Percentiles rank a stretch among this genome's conserved stretches.
These are phyloP conservation scores for Typhlichthys subterraneus DNA, from an alignment of 2,797 vertebrate species.

Conservation along the genomic window DNA sequence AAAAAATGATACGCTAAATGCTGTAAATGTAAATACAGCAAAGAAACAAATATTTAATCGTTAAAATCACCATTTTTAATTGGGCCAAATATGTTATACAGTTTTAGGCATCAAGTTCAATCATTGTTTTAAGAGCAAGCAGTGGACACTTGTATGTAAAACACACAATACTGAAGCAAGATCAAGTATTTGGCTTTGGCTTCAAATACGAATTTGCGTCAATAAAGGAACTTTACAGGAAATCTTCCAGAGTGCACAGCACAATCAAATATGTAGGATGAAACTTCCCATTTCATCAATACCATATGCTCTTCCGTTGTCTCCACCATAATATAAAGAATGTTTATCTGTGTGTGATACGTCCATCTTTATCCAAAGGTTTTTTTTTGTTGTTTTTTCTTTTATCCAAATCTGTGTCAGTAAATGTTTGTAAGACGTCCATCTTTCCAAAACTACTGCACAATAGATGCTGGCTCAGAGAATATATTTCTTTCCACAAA, in stretches of 20 bases:
- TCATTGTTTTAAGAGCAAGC: too few species aligned
- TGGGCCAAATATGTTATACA: too few species aligned
- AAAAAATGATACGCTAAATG: too few species aligned
- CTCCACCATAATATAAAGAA: slow-evolving; percentile 10
- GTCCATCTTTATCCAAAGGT: slow-evolving; percentile 8
- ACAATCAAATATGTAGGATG: background rate
- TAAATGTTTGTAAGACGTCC: slow-evolving; percentile 6
- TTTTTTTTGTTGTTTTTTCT: slow-evolving; percentile 1
- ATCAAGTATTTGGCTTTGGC: background rate
- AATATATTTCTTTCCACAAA: slow-evolving; percentile 21
- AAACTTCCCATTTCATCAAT: slow-evolving; percentile 45
- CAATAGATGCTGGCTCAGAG: background rate
- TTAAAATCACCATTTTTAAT: too few species aligned
- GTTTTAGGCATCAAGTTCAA: too few species aligned
- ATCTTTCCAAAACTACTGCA: background rate
- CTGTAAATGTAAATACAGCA: too few species aligned
- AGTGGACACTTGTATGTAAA: background rate
- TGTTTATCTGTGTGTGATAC: slow-evolving; percentile 17
- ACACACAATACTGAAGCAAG: background rate
- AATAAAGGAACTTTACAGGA: background rate
- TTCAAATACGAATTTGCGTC: background rate
- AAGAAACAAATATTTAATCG: too few species aligned
- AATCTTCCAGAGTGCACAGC: slow-evolving; percentile 12
- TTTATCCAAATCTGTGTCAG: slow-evolving; percentile 2
- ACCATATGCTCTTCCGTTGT: slow-evolving; percentile 13